Percentiles rank a stretch among this genome's conserved stretches.
Evolutionary conservation across 2,797 vertebrate genomes (phyloP).

Genomic region (Leptodactylus fallax): DNA sequence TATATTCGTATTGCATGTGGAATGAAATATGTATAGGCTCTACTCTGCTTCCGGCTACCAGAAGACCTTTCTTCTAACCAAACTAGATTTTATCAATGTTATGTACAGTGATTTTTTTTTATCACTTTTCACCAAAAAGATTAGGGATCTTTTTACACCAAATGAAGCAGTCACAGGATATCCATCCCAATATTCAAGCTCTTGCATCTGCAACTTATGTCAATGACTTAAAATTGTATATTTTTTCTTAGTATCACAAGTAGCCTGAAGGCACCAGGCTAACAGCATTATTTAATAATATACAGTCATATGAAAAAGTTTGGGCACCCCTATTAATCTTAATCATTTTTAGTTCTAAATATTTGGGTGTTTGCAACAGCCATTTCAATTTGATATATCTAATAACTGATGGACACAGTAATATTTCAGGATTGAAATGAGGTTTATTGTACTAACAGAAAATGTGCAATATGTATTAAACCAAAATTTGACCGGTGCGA

Average conservation of each 20-base stretch:
- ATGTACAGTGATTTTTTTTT: background rate
- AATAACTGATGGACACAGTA: too few species aligned
- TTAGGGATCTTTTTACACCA: background rate
- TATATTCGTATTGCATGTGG: slow-evolving; percentile 2
- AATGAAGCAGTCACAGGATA: background rate
- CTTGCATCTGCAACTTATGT: slow-evolving; percentile 9
- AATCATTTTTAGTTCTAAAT: too few species aligned
- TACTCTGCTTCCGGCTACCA: background rate
- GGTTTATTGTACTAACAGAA: too few species aligned
- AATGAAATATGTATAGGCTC: background rate
- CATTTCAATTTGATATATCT: too few species aligned
- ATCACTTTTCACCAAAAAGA: too few species aligned
- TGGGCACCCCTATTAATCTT: too few species aligned
- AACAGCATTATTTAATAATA: slow-evolving; percentile 57
- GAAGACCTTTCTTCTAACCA: background rate
- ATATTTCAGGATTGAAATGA: too few species aligned
- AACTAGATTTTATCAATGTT: background rate
- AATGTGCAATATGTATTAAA: too few species aligned
- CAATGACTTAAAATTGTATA: slow-evolving; percentile 18
- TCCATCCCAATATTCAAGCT: slow-evolving; percentile 37
- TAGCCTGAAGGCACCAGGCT: slow-evolving; percentile 26
- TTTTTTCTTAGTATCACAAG: slow-evolving; percentile 11
- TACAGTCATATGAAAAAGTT: too few species aligned
- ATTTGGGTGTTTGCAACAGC: too few species aligned
- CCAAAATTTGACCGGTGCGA: too few species aligned